Base-by-base conservation (phyloP, 2,888 invertebrate genomes). In the Cremastinae sp. region DNA sequence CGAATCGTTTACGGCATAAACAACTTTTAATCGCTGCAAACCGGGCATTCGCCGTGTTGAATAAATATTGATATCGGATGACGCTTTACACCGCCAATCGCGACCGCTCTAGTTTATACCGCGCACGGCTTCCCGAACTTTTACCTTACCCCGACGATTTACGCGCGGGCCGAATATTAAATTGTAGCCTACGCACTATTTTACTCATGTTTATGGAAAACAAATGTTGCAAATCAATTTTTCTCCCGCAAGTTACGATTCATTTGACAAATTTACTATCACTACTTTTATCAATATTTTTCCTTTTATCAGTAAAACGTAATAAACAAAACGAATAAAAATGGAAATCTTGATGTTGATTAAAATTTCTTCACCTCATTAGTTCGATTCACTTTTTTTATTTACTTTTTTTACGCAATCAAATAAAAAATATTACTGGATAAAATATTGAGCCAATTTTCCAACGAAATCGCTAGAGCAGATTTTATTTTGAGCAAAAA, bases 61-160 rank as follows among this genome's bases (percentile, higher is more conserved):
- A 88, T 88, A 88, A 88, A 89, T 87, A 89, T 87, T 87, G 87
- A 88, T 88, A 86, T 84, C 86, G 84, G 76, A 78, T 82, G 85
- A 84, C 82, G 83, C 84, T 82, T 28, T 51, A 59, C 28, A 80
- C 83, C 82, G 79, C 87, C 88, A 88, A 88, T 89, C 86, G 83
- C 28, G 28, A 81, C 80, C 16, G 59, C 65, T 47, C 78, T 79
- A 81, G 82, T 81, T 84, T 81, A 83, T 81, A 80, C 5, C 2
- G 81, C 75, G 78, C 81, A 79, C 81, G 82, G 82, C 80, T 80
- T 78, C 78, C 76, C 77, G 74, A 76, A 75, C 77, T 80, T 70
- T 78, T 78, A 74, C 65, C 78, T 72, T 72, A 68, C 68, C 39
- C 69, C 55, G 68, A 47, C 45, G 39, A 53, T 66, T 62, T 58